Evolutionary conservation across 2,797 vertebrate species (phyloP), one percentile per base, ranked within the genome.

Genomic region (Hybognathus amarus): DNA sequence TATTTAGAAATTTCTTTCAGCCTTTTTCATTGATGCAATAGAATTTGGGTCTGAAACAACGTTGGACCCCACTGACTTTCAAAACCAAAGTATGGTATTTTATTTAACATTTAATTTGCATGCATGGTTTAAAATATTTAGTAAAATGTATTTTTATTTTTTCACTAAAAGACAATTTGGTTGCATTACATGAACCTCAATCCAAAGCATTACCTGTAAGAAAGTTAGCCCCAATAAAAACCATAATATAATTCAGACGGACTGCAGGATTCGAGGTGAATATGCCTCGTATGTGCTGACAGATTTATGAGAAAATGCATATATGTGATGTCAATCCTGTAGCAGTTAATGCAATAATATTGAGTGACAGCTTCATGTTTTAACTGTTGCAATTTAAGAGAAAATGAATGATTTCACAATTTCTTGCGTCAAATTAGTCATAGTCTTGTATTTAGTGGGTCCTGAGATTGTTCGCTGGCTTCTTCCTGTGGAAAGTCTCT

Each of bases 401-500:
- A 77, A n/a, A 85, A 78, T 27, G 20, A 50, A 59, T n/a, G 73
- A n/a, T 36, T 52, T 80, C 50, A 66, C 10, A 13, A 77, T 77
- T 81, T 86, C 56, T 80, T 56, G 22, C 2, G 1, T 64, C 70
- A 80, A 80, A 83, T 86, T 79, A 85, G 68, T 85, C 85, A 85
- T 56, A 56, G 38, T 68, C 50, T 85, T 50, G 30, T 47, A 30
- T 83, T 85, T 76, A 68, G 80, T 68, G 45, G 47, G 74, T 77
- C 15, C 64, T 20, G 45, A 73, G 52, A 36, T 82, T 82, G 36
- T 71, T 59, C 11, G 59, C 66, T 68, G 63, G 56, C 12, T 24
- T 74, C 73, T 64, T 87, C 61, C 84, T 82, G 68, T 84, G 82
- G 87, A 84, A 82, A 78, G 50, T 85, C 83, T 87, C 76, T 6